Conservation (phyloP, 1,140 invertebrate species). For the Rhizoglyphus robini region DNA sequence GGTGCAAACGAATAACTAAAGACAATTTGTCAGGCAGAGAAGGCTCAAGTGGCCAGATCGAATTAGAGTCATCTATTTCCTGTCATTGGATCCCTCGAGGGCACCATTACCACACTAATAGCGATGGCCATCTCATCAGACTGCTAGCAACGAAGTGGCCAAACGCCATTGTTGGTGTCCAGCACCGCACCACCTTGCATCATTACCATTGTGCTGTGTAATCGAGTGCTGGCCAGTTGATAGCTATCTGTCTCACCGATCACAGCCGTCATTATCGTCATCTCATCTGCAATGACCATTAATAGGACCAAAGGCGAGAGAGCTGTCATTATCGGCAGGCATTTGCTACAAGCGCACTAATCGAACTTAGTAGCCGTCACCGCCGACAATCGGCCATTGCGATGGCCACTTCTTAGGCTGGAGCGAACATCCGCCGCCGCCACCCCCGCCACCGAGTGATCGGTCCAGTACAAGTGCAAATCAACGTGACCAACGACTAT, state of each 20-base stretch:
- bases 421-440: not conserved
- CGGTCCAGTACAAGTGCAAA: not conserved
- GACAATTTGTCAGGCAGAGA: not conserved
- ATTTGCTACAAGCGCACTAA: not conserved
- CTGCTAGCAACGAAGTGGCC: too few species aligned
- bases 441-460: not conserved
- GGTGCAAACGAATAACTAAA: too few species aligned
- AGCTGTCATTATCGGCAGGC: not conserved
- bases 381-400: not conserved
- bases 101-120: too few species aligned
- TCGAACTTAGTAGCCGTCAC: not conserved
- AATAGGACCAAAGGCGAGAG: not conserved
- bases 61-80: not conserved
- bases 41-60: not conserved
- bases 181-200: not conserved
- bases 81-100: too few species aligned
- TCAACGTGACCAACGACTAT: constrained; percentile 2
- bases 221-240: not conserved
- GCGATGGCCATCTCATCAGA: too few species aligned
- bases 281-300: not conserved
- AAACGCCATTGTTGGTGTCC: not conserved
- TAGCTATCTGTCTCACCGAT: not conserved
- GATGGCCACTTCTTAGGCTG: too few species aligned
- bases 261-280: not conserved
- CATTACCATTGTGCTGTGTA: not conserved